phyloP scores from a whole-genome alignment of 2,113 vertebrate genomes.

The Microcebus tavaratra region DNA sequence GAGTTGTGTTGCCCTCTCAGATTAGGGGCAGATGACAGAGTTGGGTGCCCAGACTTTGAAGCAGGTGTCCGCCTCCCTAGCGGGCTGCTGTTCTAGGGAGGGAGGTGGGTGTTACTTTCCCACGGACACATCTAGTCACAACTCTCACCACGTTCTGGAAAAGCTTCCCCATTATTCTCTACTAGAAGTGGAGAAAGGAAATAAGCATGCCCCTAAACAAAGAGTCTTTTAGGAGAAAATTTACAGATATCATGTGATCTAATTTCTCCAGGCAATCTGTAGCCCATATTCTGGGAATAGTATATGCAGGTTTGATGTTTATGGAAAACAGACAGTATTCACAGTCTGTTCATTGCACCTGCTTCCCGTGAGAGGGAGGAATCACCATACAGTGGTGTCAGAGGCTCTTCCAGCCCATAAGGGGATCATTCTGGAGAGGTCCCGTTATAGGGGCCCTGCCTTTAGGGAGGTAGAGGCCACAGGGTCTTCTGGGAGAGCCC shows the following conservation, averaged over 20 bases:
- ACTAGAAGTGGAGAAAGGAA: neutral
- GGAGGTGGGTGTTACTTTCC: neutral
- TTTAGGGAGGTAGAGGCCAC: neutral
- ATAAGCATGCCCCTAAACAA: neutral
- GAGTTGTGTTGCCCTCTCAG: neutral
- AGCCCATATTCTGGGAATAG: neutral
- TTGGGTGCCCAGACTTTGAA: neutral
- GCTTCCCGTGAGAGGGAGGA: neutral
- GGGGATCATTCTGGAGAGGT: neutral
- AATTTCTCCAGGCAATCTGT: neutral
- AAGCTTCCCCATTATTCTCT: neutral
- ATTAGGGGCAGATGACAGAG: neutral
- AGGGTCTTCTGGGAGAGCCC: neutral
- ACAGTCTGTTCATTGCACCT: neutral
- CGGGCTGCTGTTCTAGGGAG: neutral
- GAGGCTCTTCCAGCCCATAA: neutral
- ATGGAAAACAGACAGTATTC: neutral
- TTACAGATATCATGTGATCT: neutral
- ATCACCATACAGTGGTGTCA: fast-evolving
- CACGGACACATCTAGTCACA: fast-evolving
- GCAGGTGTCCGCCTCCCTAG: neutral
- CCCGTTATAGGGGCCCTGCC: neutral
- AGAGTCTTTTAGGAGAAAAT: neutral
- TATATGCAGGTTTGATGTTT: neutral
- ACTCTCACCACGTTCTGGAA: neutral